These are phyloP conservation scores for Trogon melanurus DNA, from an alignment of 2,113 vertebrate species.

Conservation along the genomic window DNA sequence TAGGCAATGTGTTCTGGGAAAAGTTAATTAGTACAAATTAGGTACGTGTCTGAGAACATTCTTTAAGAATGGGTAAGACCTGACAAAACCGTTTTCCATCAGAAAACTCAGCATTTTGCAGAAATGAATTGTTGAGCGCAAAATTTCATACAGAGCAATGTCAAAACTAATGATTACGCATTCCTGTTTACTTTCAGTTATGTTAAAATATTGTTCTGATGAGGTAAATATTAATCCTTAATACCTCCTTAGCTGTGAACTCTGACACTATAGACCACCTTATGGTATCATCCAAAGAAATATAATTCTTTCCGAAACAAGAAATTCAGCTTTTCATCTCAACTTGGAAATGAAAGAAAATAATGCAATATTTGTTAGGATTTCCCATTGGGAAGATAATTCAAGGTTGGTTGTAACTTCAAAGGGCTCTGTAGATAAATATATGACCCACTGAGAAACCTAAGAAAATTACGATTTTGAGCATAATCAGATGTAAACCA, in stretches of 20 bases:
- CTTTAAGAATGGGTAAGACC: background rate
- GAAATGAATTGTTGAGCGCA: background rate
- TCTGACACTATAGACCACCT: background rate
- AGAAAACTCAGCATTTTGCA: background rate
- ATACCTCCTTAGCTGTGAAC: background rate
- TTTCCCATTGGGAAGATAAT: background rate
- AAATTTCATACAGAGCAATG: background rate
- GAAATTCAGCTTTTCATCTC: background rate
- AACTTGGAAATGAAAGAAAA: background rate
- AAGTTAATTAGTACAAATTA: background rate
- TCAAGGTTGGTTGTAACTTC: background rate
- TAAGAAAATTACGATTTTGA: background rate
- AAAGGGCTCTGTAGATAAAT: background rate
- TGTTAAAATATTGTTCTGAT: background rate
- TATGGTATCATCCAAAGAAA: background rate
- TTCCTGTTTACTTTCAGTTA: background rate
- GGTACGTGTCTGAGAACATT: background rate
- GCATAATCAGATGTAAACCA: background rate
- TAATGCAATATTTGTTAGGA: fast-evolving
- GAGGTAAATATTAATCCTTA: background rate
- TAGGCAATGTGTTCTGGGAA: background rate
- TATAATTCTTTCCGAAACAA: background rate
- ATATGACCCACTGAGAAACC: background rate
- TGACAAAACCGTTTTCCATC: background rate
- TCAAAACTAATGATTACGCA: background rate